These are phyloP conservation scores for Trididemnum clinides DNA, from an alignment of 23 tunicate species.

Conservation along the genomic window DNA sequence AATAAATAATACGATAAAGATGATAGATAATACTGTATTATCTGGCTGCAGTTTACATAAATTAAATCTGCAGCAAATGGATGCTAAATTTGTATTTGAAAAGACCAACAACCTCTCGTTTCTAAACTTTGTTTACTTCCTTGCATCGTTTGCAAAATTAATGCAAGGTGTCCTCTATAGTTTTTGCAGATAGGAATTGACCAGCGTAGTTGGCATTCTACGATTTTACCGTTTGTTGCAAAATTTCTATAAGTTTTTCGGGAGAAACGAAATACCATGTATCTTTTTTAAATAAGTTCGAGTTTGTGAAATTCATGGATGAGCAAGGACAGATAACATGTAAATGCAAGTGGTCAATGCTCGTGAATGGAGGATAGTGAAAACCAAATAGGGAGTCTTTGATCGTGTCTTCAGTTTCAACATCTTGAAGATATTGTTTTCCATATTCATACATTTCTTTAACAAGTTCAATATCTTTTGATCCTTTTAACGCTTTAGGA, in stretches of 20 bases:
- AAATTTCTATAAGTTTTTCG: slow-evolving; percentile 31
- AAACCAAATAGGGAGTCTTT: slow-evolving; percentile 65
- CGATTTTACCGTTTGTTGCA: too few species aligned
- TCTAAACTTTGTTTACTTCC: too few species aligned
- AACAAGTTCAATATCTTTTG: slow-evolving; percentile 50
- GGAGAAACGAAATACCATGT: slow-evolving; percentile 64
- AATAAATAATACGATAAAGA: too few species aligned
- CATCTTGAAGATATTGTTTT: slow-evolving; percentile 15
- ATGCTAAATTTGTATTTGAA: too few species aligned
- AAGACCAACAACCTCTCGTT: too few species aligned
- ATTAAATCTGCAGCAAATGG: too few species aligned
- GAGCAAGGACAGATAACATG: slow-evolving; percentile 81
- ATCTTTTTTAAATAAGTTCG: slow-evolving; percentile 53
- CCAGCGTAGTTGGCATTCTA: too few species aligned
- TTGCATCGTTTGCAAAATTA: too few species aligned
- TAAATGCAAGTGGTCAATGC: slow-evolving; percentile 86
- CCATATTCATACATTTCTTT: slow-evolving; percentile 73
- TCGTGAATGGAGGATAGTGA: slow-evolving; percentile 91
- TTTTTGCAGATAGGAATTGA: too few species aligned
- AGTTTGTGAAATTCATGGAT: slow-evolving; percentile 33
- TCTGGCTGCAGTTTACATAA: too few species aligned
- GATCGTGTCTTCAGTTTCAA: slow-evolving; percentile 12
- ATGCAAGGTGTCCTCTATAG: too few species aligned
- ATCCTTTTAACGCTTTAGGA: slow-evolving; percentile 62
- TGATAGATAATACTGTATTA: too few species aligned